Conservation (phyloP, 2,888 invertebrate genomes). For the Plebejus melissa region DNA sequence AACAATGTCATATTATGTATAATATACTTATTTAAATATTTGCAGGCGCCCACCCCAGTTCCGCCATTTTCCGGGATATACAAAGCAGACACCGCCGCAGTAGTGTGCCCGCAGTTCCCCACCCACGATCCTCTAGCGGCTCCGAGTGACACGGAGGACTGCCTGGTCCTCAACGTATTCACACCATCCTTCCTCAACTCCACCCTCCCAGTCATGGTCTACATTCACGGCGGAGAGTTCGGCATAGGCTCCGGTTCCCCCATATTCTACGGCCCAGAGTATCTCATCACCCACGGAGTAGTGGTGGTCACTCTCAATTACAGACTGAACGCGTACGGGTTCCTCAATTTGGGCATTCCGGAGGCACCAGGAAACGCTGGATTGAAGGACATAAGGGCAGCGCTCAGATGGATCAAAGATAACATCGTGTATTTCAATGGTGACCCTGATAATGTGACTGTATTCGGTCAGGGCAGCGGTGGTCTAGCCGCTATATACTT, state of each 20-base stretch:
- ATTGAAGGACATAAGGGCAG: constrained; percentile 67
- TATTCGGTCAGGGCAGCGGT: constrained; percentile 70
- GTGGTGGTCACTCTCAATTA: constrained; percentile 74
- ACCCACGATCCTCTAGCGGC: constrained; percentile 59
- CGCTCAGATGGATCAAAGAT: constrained; percentile 64
- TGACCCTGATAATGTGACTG: constrained; percentile 64
- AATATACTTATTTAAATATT: neutral
- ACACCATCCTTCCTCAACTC: constrained; percentile 51
- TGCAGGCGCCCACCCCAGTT: constrained; percentile 59
- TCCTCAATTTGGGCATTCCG: constrained; percentile 59
- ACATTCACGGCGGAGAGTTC: constrained; percentile 74
- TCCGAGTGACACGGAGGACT: constrained; percentile 69
- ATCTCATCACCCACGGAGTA: constrained; percentile 61
- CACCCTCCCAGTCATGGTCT: constrained; percentile 65
- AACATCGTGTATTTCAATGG: constrained; percentile 64
- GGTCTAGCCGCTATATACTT: constrained; percentile 64
- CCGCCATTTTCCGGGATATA: constrained; percentile 54
- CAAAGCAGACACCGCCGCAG: constrained; percentile 57
- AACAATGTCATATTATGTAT: no score
- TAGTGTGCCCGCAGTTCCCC: constrained; percentile 64
- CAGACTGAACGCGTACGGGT: constrained; percentile 69
- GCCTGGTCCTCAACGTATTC: constrained; percentile 66
- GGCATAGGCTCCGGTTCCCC: constrained; percentile 66
- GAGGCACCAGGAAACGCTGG: constrained; percentile 74
- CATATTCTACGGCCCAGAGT: constrained; percentile 66